These are phyloP conservation scores for Stratiomys singularior DNA, from an alignment of 2,888 invertebrate species.

Conservation along the genomic window DNA sequence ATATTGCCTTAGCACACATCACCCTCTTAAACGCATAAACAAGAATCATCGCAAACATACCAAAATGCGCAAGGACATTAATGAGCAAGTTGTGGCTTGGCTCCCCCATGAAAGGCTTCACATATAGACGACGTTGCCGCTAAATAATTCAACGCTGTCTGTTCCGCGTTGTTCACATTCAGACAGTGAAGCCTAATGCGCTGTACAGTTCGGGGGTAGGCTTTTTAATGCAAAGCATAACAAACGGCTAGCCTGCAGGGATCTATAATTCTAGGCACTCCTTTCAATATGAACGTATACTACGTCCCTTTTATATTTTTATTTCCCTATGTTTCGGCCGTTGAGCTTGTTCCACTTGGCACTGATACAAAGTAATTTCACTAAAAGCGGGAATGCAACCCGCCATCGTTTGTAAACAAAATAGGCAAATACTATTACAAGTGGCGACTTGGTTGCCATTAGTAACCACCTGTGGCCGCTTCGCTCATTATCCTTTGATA, in stretches of 20 bases:
- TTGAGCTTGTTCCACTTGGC: conserved; percentile 13
- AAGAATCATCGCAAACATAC: too few relatives aligned
- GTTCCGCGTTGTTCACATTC: background rate
- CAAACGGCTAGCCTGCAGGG: background rate
- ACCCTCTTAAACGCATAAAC: too few relatives aligned
- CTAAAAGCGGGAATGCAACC: background rate
- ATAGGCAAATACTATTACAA: conserved; percentile 2
- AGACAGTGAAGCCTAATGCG: background rate
- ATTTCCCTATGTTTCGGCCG: conserved; percentile 45
- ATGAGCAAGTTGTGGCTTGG: background rate
- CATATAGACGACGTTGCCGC: background rate
- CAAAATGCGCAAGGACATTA: background rate
- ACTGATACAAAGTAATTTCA: background rate
- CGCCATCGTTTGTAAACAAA: conserved; percentile 40
- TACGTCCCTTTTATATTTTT: background rate
- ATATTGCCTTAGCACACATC: too few relatives aligned
- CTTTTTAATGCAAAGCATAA: background rate
- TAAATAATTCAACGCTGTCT: conserved; percentile 11
- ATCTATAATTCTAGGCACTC: background rate
- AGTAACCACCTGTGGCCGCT: conserved; percentile 52
- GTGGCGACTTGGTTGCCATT: conserved; percentile 50
- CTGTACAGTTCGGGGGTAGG: background rate
- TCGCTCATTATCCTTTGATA: conserved; percentile 36
- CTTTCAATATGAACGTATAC: background rate
- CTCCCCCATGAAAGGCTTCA: background rate